These are phyloP conservation scores for Heliconius erato DNA, from an alignment of 2,888 invertebrate species.

Conservation along the genomic window DNA sequence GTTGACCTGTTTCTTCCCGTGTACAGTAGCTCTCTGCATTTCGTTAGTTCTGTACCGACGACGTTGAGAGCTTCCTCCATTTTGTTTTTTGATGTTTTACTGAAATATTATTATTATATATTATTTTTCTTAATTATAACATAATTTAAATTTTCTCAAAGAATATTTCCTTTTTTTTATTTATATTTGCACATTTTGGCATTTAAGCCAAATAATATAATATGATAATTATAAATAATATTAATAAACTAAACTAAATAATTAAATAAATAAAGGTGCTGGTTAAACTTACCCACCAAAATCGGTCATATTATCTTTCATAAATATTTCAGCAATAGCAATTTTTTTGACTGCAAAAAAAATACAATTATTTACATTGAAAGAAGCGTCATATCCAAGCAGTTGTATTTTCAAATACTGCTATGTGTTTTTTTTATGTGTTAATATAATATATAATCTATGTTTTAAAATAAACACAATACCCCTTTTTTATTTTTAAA, in stretches of 20 bases:
- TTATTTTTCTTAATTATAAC: no score
- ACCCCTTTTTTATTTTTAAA: no score
- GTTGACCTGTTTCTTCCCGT: slow-evolving; percentile 6
- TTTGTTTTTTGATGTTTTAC: slow-evolving; percentile 53
- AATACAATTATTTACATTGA: slow-evolving; percentile 5
- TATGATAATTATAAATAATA: no score
- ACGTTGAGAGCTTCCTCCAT: slow-evolving; percentile 67
- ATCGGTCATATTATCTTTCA: slow-evolving; percentile 26
- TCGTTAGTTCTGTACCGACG: slow-evolving; percentile 65
- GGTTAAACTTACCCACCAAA: slow-evolving; percentile 24
- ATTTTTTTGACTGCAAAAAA: slow-evolving; percentile 38
- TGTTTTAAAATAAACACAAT: no score
- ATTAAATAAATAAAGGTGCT: no score
- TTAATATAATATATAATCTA: no score
- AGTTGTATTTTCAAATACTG: neutral
- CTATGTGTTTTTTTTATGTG: no score
- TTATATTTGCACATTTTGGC: no score
- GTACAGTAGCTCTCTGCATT: slow-evolving; percentile 62
- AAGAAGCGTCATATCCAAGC: neutral
- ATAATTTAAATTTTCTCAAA: no score
- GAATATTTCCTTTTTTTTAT: no score
- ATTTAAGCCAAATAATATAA: no score
- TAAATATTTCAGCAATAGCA: slow-evolving; percentile 11
- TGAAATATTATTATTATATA: slow-evolving; percentile 25
- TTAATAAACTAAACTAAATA: no score